Evolutionary conservation across 2,797 vertebrate species (phyloP).

Genomic region (Squalus acanthias): DNA sequence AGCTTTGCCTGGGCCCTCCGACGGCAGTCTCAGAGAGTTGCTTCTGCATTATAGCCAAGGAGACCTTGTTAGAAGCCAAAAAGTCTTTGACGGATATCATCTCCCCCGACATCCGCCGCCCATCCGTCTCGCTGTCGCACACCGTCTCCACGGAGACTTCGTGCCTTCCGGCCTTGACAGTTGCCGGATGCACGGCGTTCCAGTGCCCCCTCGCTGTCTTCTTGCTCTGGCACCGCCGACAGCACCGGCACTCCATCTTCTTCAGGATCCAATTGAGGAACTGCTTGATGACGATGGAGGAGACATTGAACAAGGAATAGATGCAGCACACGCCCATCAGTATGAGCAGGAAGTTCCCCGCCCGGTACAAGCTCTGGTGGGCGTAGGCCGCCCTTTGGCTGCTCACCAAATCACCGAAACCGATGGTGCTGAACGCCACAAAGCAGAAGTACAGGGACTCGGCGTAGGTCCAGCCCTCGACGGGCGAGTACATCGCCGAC

Average conservation of each 20-base stretch:
- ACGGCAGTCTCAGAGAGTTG: slow-evolving; percentile 31
- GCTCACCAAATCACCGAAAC: slow-evolving; percentile 71
- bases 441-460: slow-evolving; percentile 74
- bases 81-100: slow-evolving; percentile 39
- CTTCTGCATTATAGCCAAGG: slow-evolving; percentile 40
- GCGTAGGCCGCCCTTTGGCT: slow-evolving; percentile 62
- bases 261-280: slow-evolving; percentile 70
- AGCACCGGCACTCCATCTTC: slow-evolving; percentile 52
- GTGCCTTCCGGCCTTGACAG: slow-evolving; percentile 50
- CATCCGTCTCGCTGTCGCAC: slow-evolving; percentile 64
- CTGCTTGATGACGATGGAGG: slow-evolving; percentile 73
- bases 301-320: slow-evolving; percentile 73
- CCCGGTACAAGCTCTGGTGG: slow-evolving; percentile 62
- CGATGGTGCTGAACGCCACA: slow-evolving; percentile 73
- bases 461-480: slow-evolving; percentile 72
- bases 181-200: slow-evolving; percentile 54
- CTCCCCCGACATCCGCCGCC: slow-evolving; percentile 41
- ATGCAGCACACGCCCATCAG: slow-evolving; percentile 72
- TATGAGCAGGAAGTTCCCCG: slow-evolving; percentile 69
- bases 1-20: slow-evolving; percentile 57
- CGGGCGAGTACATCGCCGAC: slow-evolving; percentile 63
- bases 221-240: slow-evolving; percentile 42
- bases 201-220: slow-evolving; percentile 48
- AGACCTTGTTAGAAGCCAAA: slow-evolving; percentile 38
- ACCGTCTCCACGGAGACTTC: slow-evolving; percentile 66